Conservation (phyloP, 2,797 vertebrate species). For the Poecilia gillii region DNA sequence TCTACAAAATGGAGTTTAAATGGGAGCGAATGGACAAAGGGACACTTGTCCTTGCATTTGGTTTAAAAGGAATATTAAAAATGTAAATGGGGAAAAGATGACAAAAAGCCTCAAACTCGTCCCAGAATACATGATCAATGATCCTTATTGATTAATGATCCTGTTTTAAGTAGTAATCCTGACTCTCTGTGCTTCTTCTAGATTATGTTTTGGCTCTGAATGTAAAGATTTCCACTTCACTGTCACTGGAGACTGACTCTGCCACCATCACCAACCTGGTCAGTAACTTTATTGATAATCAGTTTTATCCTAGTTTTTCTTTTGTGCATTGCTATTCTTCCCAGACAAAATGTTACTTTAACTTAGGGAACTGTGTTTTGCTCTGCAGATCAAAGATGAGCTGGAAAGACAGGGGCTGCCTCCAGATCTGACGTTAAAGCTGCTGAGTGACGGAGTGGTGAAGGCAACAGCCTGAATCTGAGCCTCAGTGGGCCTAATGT, state of each 20-base stretch:
- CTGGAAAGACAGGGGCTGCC: background rate
- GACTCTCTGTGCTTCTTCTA: slow-evolving; percentile 1
- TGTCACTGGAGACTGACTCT: background rate
- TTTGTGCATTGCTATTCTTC: background rate
- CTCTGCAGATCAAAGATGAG: background rate
- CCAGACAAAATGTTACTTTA: background rate
- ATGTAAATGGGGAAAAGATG: background rate
- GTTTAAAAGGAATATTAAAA: background rate
- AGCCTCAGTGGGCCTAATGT: too few relatives aligned
- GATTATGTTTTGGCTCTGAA: background rate
- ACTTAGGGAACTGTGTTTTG: too few relatives aligned
- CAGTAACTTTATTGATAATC: background rate
- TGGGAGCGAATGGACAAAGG: background rate
- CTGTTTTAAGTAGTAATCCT: background rate
- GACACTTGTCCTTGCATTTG: background rate
- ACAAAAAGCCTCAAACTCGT: background rate
- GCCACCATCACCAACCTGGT: background rate
- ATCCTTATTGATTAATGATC: background rate
- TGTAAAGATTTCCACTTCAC: background rate
- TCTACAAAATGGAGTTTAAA: background rate
- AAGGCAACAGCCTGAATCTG: background rate
- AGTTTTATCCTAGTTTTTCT: background rate
- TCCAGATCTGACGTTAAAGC: background rate
- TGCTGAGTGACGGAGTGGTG: background rate
- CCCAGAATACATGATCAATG: background rate